Evolutionary conservation across 2,888 invertebrate species (phyloP), one percentile per base, ranked within the genome.

Genomic region (Rhyacophila evoluta): DNA sequence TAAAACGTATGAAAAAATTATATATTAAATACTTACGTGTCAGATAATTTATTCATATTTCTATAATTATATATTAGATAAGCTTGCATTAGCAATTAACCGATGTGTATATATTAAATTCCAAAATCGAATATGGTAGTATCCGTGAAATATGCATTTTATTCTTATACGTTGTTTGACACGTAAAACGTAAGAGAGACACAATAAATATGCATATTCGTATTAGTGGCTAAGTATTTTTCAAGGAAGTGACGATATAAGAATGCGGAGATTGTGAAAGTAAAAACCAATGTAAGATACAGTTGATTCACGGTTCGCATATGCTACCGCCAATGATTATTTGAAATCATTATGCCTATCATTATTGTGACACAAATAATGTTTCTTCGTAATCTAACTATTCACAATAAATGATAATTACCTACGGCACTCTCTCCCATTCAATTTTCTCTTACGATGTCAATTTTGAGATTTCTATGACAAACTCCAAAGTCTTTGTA

Each of bases 241-340:
- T 25, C 25, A 6, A 55, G 55, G 55, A 55, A 55, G 10, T 55
- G 8, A 19, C 19, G 10, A 19, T 1, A 55, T 55, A 55, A 55
- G 55, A 55, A 55, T 55, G 55, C 55, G 55, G 15, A 55, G 25
- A 8, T 55, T 19, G 55, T 55, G 55, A 55, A 55, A 55, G 55
- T 55, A 19, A 55, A 25, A 55, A 55, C 0, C 55, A 25, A 55
- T 25, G 25, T 55, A 55, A 15, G 4, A 25, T 55, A 4, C 29
- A 25, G 2, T 19, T 55, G 55, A 55, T 55, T 55, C 19, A 55
- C 25, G 10, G 25, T 55, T 55, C 25, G 55, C 2, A 55, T 55
- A 55, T 19, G 6, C 1, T 33, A 2, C 8, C 19, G 0, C 19
- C 19, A 55, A 19, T 8, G 55, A 55, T 55, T 41, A 15, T 15